Evolutionary conservation across 2,113 vertebrate species (phyloP).

Genomic region (Columbina picui): DNA sequence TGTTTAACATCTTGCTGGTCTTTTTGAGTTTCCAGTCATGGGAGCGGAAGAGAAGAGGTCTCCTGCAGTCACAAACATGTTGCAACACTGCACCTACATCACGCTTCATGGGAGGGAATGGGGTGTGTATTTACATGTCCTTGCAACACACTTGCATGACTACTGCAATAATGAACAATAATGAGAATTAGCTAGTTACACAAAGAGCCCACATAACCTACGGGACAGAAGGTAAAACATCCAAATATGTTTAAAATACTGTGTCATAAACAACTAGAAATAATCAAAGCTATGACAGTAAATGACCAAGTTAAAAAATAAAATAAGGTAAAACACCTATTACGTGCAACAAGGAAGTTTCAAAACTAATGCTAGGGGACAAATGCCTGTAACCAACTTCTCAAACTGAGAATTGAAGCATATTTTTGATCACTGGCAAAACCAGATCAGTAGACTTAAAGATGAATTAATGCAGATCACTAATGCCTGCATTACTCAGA

Average conservation of each 20-base stretch:
- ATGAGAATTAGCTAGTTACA: neutral
- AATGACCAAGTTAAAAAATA: neutral
- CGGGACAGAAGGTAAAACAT: neutral
- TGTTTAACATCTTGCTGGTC: neutral
- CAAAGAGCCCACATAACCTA: neutral
- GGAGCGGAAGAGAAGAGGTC: neutral
- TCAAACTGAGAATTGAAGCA: neutral
- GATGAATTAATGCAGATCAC: neutral
- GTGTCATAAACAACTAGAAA: neutral
- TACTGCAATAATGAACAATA: neutral
- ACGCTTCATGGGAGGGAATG: too few species aligned
- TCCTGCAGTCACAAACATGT: neutral
- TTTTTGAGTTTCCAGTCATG: neutral
- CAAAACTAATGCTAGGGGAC: neutral
- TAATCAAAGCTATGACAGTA: neutral
- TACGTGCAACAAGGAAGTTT: neutral
- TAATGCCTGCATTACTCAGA: too few species aligned
- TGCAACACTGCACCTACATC: neutral
- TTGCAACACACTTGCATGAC: neutral
- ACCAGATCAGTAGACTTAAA: neutral
- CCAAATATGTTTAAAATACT: neutral
- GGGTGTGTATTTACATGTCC: accelerated
- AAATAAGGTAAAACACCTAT: neutral
- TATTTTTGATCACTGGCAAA: neutral
- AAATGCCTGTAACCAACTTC: neutral